These are phyloP conservation scores for Globia sparganii DNA, from an alignment of 2,888 invertebrate genomes.

Conservation along the genomic window DNA sequence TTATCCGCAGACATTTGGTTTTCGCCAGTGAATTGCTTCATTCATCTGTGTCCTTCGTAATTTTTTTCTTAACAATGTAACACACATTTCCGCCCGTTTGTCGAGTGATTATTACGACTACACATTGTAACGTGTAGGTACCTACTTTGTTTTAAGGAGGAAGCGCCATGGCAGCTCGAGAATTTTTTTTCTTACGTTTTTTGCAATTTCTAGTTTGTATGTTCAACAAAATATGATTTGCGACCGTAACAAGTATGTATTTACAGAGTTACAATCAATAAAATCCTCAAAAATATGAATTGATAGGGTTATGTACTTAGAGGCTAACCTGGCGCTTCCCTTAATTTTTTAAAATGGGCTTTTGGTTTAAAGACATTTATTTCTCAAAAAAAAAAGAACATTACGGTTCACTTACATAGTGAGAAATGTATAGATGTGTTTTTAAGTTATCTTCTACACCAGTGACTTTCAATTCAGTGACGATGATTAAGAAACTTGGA, in stretches of 20 bases:
- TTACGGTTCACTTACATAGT: too few relatives aligned
- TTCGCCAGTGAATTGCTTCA: not conserved
- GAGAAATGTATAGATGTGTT: too few relatives aligned
- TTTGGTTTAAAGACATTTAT: too few relatives aligned
- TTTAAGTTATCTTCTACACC: not conserved
- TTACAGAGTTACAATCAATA: too few relatives aligned
- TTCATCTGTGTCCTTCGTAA: not conserved
- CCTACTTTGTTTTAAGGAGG: not conserved
- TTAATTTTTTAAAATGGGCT: not conserved
- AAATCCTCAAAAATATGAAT: too few relatives aligned
- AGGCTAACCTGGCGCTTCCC: too few relatives aligned
- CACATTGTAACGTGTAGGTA: not conserved
- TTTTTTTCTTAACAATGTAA: not conserved
- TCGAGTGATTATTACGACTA: not conserved
- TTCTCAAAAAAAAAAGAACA: too few relatives aligned
- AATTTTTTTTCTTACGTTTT: not conserved
- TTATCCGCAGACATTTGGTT: slow-evolving; percentile 17
- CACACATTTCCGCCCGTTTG: not conserved
- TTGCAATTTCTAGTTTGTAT: not conserved
- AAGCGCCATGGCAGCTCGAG: too few relatives aligned
- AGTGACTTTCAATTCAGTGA: not conserved
- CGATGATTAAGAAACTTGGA: not conserved
- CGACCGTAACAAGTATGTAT: too few relatives aligned
- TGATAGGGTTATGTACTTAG: too few relatives aligned
- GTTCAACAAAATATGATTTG: too few relatives aligned